Conservation (phyloP, 2,113 vertebrate genomes). For the Sceloporus undulatus region DNA sequence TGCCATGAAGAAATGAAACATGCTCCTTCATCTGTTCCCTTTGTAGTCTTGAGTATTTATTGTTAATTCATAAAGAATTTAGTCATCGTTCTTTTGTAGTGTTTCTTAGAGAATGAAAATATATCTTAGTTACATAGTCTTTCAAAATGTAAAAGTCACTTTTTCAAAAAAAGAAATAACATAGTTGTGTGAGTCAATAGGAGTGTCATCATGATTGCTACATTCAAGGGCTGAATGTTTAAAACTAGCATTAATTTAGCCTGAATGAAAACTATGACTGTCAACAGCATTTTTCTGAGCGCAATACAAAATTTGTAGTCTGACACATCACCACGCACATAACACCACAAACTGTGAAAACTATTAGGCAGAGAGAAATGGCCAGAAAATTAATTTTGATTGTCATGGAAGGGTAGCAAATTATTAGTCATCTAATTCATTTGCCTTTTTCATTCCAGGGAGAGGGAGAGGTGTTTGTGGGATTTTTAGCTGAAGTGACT, state of each 20-base stretch:
- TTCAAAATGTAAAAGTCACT: background rate
- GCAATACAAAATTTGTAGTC: background rate
- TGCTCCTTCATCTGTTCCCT: slow-evolving; percentile 58
- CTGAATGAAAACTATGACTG: slow-evolving; percentile 24
- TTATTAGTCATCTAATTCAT: background rate
- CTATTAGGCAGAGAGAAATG: background rate
- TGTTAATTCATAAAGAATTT: slow-evolving; percentile 32
- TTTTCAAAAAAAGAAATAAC: background rate
- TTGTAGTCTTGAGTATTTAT: slow-evolving; percentile 23
- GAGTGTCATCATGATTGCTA: slow-evolving; percentile 38
- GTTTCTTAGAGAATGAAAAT: slow-evolving; percentile 5
- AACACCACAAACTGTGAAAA: background rate
- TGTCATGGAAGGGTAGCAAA: background rate
- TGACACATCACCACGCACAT: background rate
- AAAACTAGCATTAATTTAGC: slow-evolving; percentile 44
- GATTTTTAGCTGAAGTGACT: no score
- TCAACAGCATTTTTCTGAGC: slow-evolving; percentile 52
- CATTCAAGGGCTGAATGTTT: slow-evolving; percentile 41
- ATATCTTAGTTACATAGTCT: background rate
- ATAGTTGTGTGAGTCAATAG: slow-evolving; percentile 18
- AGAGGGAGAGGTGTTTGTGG: no score
- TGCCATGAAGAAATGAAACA: slow-evolving; percentile 49
- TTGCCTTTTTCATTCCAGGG: background rate
- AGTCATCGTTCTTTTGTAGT: slow-evolving; percentile 31
- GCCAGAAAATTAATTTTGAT: background rate